Evolutionary conservation across 2,888 invertebrate genomes (phyloP), one percentile per base, ranked within the genome.

Genomic region (Boloria selene): DNA sequence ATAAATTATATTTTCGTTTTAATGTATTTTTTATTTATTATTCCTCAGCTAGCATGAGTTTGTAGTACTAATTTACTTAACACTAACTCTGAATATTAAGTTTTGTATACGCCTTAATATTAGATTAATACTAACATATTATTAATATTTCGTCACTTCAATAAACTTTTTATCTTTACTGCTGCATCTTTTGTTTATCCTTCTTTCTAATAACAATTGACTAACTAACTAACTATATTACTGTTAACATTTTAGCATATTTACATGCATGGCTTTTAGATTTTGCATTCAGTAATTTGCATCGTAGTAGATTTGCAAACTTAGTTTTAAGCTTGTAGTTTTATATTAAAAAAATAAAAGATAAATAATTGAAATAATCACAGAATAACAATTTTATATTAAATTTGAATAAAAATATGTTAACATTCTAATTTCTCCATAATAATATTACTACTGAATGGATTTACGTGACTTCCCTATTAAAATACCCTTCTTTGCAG

Each of bases 401-500:
- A 38, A 38, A 0, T 38, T 38, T 38, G 7, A 38, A 38, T 2
- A 7, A 2, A 38, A 38, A 38, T 7, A 10, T 38, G 10, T 10
- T 38, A 10, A 7, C 10, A 38, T 38, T 38, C 31, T 38, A 38
- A 38, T 38, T 1, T 38, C 31, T 38, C 10, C 31, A 10, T 38
- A 7, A 38, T 10, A 38, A 38, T 10, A 38, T 38, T 7, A 56
- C 26, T 45, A 45, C 44, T 18, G 55, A 4, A 13, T 44, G 42
- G 14, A 56, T 44, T 56, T 10, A 38, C 10, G 3, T 38, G 7
- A 10, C 2, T 14, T 47, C n/a, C 77, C n/a, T 3, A 47, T 10
- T 42, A 17, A n/a, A 75, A 84, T 81, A 80, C 77, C 79, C 79
- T 73, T 69, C 61, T 70, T 74, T 71, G 75, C 84, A 92, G 91